These are phyloP conservation scores for Nasua narica DNA, from an alignment of 2,797 vertebrate genomes.

Conservation along the genomic window DNA sequence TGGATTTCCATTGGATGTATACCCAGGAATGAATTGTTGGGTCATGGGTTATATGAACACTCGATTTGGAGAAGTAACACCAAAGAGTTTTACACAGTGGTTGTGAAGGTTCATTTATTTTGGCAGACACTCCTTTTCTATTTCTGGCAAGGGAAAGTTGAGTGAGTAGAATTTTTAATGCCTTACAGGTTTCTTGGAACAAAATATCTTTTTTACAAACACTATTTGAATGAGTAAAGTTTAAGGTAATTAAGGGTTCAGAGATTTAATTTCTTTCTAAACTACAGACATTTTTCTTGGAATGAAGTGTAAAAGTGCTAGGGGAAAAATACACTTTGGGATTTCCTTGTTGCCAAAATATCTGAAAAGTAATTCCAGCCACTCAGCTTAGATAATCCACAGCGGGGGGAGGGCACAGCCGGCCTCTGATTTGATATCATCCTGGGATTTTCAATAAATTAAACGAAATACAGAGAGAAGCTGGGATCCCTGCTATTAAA, in stretches of 20 bases:
- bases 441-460: slow-evolving; percentile 18
- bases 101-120: slow-evolving; percentile 33
- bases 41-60: not conserved
- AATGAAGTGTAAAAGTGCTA: not conserved
- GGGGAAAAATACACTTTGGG: slow-evolving; percentile 20
- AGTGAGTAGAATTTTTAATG: slow-evolving; percentile 46
- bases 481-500: not conserved
- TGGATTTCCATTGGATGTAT: not conserved
- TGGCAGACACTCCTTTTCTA: slow-evolving; percentile 26
- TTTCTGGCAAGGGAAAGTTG: slow-evolving; percentile 46
- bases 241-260: slow-evolving; percentile 39
- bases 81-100: slow-evolving; percentile 43
- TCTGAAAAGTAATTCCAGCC: slow-evolving; percentile 66
- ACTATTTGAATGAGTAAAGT: slow-evolving; percentile 9
- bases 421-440: not conserved
- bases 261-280: slow-evolving; percentile 55
- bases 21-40: not conserved
- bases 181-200: slow-evolving; percentile 55
- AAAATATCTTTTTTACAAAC: slow-evolving; percentile 47
- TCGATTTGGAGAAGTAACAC: slow-evolving; percentile 11
- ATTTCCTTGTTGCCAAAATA: slow-evolving; percentile 57
- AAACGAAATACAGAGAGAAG: not conserved
- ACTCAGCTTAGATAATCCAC: slow-evolving; percentile 5
- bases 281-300: not conserved
- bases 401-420: not conserved